phyloP scores from a whole-genome alignment of 2,113 vertebrate species.

The Carassius carassius region DNA sequence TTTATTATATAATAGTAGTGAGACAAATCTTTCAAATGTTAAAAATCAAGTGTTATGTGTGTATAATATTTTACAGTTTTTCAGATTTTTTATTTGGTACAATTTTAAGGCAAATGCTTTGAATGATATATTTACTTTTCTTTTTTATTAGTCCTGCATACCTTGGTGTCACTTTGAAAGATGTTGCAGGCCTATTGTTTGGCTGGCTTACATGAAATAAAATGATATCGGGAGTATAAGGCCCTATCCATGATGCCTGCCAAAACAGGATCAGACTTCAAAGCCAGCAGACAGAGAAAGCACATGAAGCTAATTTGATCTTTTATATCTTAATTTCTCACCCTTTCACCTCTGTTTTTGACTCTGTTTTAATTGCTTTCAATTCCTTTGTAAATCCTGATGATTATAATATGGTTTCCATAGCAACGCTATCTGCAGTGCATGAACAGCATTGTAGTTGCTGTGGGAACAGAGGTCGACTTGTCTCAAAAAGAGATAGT shows the following conservation, averaged over 20 bases:
- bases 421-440: constrained; percentile 32
- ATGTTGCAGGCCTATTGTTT: neutral
- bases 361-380: constrained; percentile 27
- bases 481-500: constrained; percentile 21
- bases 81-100: neutral
- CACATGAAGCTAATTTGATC: neutral
- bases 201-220: neutral
- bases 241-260: neutral
- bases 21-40: no score
- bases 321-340: neutral
- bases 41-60: no score
- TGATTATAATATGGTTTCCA: constrained; percentile 39
- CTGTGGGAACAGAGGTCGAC: constrained; percentile 28
- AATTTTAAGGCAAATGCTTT: neutral
- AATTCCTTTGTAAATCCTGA: constrained; percentile 37
- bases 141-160: neutral
- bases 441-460: constrained; percentile 24
- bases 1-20: no score
- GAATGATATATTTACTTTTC: neutral
- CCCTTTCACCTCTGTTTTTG: neutral
- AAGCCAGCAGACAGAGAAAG: constrained; percentile 1
- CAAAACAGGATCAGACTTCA: constrained; percentile 16
- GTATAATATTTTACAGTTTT: no score
- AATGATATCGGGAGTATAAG: neutral
- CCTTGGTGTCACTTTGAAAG: neutral